Base-by-base conservation (phyloP, 1,140 invertebrate genomes). In the Acarapis woodi region DNA sequence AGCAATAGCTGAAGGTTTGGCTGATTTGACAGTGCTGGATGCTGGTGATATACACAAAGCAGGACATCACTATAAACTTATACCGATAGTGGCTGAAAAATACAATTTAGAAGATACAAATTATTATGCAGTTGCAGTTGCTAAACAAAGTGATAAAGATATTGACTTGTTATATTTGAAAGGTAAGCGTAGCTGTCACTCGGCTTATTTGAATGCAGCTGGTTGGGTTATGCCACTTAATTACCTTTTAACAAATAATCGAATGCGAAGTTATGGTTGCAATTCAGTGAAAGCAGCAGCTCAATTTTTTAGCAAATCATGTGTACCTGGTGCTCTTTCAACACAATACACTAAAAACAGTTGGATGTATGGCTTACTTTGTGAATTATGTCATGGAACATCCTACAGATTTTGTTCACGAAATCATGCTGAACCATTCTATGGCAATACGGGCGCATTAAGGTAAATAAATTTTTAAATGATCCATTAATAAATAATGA, bases 161-260 rank as follows among this genome's bases (percentile, higher is more conserved):
- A 82, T 83, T 0, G 78, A 82, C 47, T 52, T 93, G 0, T 74
- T 82, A 0, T 85, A 78, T 52, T 54, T 94, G 0, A 73, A 73
- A 55, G 75, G 61, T 23, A 74, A 82, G 53, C 64, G 73, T 46
- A 80, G 80, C 0, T 96, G 87, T 49, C 80, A 90, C 53, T 69
- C 78, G 1, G 82, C 82, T 20, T 74, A 93, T 16, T 75, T 74
- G 39, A 76, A 69, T 38, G 85, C 77, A 0, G 83, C 83, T 9
- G 87, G 87, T 3, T 96, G 87, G 87, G 66, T 93, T 0, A 74
- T 90, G 47, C 87, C 87, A 0, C 55, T 94, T 47, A 80, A 80
- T 1, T 87, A 80, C 50, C 62, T 93, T 1, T 66, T 94, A 12
- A 78, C 80, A 16, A 93, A 90, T 48, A 70, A 74, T 21, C 79